A percentile compares a stretch with the other conserved stretches of the same genome.
These are phyloP conservation scores for Merops nubicus DNA, from an alignment of 2,113 vertebrate species.

Conservation along the genomic window DNA sequence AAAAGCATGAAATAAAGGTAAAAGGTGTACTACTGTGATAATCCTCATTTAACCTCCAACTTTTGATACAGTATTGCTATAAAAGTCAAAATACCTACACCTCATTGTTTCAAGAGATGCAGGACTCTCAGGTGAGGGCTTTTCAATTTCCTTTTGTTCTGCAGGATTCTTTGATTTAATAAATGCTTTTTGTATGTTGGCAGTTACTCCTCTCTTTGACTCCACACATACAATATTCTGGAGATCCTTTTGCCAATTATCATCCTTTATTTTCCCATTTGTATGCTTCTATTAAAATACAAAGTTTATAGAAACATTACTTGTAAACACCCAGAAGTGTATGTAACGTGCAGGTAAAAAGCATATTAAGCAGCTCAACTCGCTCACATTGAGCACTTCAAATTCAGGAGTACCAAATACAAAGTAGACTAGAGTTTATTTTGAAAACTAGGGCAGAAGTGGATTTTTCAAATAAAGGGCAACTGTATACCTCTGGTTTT, in stretches of 20 bases:
- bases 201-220: neutral
- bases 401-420: neutral
- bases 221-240: neutral
- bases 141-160: neutral
- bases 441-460: neutral
- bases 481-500: conserved; percentile 47
- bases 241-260: neutral
- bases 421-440: neutral
- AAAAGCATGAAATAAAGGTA: neutral
- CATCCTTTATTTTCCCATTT: conserved; percentile 19
- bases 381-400: neutral
- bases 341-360: neutral
- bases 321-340: neutral
- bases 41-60: neutral
- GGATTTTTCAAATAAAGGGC: neutral
- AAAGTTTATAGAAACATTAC: neutral
- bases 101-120: conserved; percentile 82
- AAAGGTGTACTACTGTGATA: neutral
- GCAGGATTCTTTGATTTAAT: neutral
- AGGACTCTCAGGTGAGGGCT: conserved; percentile 41
- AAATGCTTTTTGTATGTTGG: neutral
- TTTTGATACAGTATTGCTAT: neutral
- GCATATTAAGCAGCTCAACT: neutral
- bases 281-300: conserved; percentile 43
- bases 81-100: conserved; percentile 78